Evolutionary conservation across 30 jellyfish, hydroid and myxozoan species (phyloP), one percentile per base, ranked within the genome.

Genomic region (Aurelia coerulea): DNA sequence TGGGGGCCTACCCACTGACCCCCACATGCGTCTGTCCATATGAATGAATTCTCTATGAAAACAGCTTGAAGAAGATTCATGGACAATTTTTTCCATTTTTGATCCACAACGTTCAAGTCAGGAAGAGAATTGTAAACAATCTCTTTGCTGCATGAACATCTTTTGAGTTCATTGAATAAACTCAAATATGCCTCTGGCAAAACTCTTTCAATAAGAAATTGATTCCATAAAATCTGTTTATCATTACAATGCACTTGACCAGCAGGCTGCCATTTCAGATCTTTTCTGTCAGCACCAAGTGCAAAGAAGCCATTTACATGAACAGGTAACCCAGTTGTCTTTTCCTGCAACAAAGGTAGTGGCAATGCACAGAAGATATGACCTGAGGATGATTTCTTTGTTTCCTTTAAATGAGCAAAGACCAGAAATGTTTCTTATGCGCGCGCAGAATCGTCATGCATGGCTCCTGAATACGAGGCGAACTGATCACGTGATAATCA

Each of bases 261-360:
- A 15, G 88, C 65, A n/a, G 96, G 53, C 10, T 73, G 73, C 97
- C 97, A 91, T 51, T 91, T 91, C 81, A 91, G 65, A 60, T 91
- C 97, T 52, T 75, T 78, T n/a, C 97, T 31, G 81, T 91, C 97
- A 13, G 84, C 88, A n/a, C 92, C 86, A 35, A 91, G 93, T 0
- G 97, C 95, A 70, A 91, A 91, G 73, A 18, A 85, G n/a, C 97
- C 97, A 59, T 91, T 91, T 52, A 91, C 90, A 65, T 91, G 97
- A 10, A 91, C 96, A n/a, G 97, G 96, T 15, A 91, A 84, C 0
- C 96, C 95, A 4, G 97, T 91, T 39, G 76, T 34, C 60, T 78
- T 65, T n/a, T 59, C 68, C 70, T 73, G 81, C 46, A 65, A 35
- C 33, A 84, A 60, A 14, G 97, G 97, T 19, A 91, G 81, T 4